Evolutionary conservation across 1,140 invertebrate species (phyloP), one percentile per base, ranked within the genome.

Genomic region (Sminthurinus signatus): DNA sequence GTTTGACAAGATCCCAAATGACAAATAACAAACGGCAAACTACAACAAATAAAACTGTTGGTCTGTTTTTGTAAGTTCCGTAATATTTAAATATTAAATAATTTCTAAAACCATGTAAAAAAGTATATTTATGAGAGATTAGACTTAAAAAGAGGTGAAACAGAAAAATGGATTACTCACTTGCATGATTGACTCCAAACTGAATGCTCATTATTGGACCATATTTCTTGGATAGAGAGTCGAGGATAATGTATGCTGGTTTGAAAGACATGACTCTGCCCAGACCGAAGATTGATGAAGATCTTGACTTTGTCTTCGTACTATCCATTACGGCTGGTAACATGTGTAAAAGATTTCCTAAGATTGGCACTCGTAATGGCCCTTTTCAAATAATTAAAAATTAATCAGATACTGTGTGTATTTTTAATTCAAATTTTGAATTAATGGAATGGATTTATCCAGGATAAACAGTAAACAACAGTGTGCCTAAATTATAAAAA

Each of bases 181-280:
- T 57, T 43, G 63, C 54, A 51, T 65, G 57, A 46, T 69, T 69
- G 12, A 69, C 46, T 39, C 68, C 68, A 62, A 69, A 69, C 27
- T 69, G 54, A n/a, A 69, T 32, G 31, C 54, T 65, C 17, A 55
- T 65, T 4, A 69, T 29, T 5, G 63, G 64, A 19, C 68, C 68
- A 39, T 43, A 69, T n/a, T 27, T 39, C 19, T 63, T 28, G 14
- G 63, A 60, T 14, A 65, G 27, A 5, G 56, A 31, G 39, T 69
- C 32, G 23, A 65, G 48, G 29, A 69, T 66, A 4, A 65, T 60
- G 27, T 65, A 69, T n/a, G 68, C 63, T 17, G 68, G 68, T 39
- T 65, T 58, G 57, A 62, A 65, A 23, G 23, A 39, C 25, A 63
- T 54, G 42, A 25, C 48, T n/a, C 42, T 46, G n/a, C 32, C 39